Percentiles rank a stretch among this genome's conserved stretches.
phyloP scores from a whole-genome alignment of 2,888 invertebrate genomes.

The Eupithecia insigniata region DNA sequence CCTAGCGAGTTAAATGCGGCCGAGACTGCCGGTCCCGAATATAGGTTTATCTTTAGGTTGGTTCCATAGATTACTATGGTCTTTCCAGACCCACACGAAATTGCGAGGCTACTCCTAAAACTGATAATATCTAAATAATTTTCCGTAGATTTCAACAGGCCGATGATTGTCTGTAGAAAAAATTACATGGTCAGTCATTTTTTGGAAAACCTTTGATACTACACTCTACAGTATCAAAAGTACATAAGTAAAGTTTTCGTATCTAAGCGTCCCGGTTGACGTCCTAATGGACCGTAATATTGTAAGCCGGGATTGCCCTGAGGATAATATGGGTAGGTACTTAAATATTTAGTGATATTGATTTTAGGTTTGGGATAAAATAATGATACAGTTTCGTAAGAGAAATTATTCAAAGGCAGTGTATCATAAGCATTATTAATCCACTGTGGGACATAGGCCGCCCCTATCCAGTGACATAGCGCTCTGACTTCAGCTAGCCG shows the following conservation, averaged over 20 bases:
- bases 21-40: too few species aligned
- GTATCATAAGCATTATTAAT: not conserved
- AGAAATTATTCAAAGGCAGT: not conserved
- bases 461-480: too few species aligned
- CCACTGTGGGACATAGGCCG: not conserved
- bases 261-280: slow-evolving; percentile 18
- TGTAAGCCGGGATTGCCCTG: slow-evolving; percentile 22
- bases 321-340: slow-evolving; percentile 15
- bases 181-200: not conserved
- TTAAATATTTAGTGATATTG: slow-evolving; percentile 29
- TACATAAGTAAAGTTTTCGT: too few species aligned
- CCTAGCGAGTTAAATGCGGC: too few species aligned
- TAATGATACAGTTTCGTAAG: not conserved
- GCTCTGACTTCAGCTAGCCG: too few species aligned
- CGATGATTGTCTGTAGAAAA: too few species aligned
- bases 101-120: too few species aligned
- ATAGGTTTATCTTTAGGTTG: too few species aligned
- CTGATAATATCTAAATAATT: too few species aligned
- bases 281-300: slow-evolving; percentile 31
- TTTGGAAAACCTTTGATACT: slow-evolving; percentile 12
- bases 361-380: slow-evolving; percentile 13
- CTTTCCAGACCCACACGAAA: too few species aligned
- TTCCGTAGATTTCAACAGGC: too few species aligned
- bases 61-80: too few species aligned
- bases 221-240: slow-evolving; percentile 7